phyloP scores from a whole-genome alignment of 2,113 vertebrate genomes.

The Mionectes macconnelli region DNA sequence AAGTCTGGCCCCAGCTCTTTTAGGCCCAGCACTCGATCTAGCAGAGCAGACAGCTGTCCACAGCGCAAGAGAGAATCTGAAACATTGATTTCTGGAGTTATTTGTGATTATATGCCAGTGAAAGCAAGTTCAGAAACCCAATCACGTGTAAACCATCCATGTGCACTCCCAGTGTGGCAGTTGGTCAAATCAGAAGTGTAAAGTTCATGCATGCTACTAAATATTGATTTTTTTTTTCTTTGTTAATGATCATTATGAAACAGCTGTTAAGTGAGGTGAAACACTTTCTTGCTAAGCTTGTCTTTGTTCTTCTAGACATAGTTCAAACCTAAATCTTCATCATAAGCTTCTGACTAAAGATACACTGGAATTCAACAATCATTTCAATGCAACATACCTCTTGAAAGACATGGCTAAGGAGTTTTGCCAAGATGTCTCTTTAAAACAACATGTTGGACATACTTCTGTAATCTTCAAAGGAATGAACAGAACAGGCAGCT shows the following conservation, averaged over 20 bases:
- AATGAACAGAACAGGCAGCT: slow-evolving; percentile 84
- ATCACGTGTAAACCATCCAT: neutral
- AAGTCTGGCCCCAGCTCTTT: neutral
- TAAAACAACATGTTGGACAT: slow-evolving; percentile 79
- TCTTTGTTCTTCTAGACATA: slow-evolving; percentile 85
- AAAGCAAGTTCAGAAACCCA: neutral
- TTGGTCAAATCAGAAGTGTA: neutral
- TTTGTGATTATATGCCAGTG: neutral
- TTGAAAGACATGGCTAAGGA: slow-evolving; percentile 82
- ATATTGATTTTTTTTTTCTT: neutral
- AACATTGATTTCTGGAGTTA: neutral
- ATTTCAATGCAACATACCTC: slow-evolving; percentile 77
- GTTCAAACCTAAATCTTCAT: slow-evolving; percentile 93
- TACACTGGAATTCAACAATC: slow-evolving; percentile 72
- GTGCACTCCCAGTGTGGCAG: neutral
- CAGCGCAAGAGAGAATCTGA: neutral
- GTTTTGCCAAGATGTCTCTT: slow-evolving; percentile 75
- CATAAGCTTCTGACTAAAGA: slow-evolving; percentile 93
- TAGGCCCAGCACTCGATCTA: neutral
- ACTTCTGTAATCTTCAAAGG: slow-evolving; percentile 91
- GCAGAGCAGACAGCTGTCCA: neutral
- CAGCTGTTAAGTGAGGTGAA: neutral
- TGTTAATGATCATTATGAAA: slow-evolving; percentile 50
- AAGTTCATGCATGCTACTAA: slow-evolving; percentile 18
- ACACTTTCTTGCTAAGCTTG: slow-evolving; percentile 59